Evolutionary conservation across 2,797 vertebrate species (phyloP).

Genomic region (Calcarius lapponicus): DNA sequence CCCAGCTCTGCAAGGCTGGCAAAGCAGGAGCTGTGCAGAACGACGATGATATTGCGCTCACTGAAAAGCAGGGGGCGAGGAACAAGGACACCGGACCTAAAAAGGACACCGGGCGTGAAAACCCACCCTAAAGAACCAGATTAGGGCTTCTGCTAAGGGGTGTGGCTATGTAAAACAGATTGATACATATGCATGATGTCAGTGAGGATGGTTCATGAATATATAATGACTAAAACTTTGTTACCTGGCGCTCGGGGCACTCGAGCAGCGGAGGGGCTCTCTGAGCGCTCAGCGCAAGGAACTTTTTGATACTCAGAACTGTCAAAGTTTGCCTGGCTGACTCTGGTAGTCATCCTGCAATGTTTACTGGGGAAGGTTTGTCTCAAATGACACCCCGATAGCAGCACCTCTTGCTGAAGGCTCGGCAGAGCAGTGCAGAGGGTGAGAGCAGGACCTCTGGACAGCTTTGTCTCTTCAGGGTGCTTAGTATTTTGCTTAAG

Average conservation of each 20-base stretch:
- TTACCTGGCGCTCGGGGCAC: fast-evolving
- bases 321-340: fast-evolving
- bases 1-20: background rate
- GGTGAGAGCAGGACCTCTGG: background rate
- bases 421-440: background rate
- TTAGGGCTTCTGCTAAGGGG: fast-evolving
- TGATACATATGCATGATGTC: fast-evolving
- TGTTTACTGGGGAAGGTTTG: background rate
- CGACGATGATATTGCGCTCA: fast-evolving
- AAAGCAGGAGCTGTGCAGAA: background rate
- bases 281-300: background rate
- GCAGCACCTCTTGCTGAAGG: background rate
- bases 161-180: fast-evolving
- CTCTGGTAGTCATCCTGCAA: background rate
- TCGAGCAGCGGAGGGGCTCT: no score
- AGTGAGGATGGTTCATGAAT: background rate
- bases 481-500: no score
- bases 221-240: background rate
- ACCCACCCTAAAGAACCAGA: fast-evolving
- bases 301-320: background rate
- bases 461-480: background rate
- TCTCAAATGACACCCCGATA: fast-evolving
- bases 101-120: fast-evolving
- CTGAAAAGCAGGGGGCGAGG: background rate
- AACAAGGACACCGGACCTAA: fast-evolving